phyloP scores from a whole-genome alignment of 2,888 invertebrate genomes.

The Drosophila robusta region DNA sequence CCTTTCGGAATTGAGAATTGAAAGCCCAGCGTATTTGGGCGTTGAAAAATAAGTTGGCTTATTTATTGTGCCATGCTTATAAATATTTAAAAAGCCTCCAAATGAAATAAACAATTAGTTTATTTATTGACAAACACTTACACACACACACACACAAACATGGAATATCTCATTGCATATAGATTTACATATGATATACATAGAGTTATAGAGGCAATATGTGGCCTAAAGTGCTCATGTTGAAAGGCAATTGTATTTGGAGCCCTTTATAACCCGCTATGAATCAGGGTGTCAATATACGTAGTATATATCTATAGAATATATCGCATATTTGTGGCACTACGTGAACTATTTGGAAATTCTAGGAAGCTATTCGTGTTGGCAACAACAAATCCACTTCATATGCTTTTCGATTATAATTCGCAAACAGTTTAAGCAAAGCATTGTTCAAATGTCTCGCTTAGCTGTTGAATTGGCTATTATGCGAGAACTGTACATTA shows the following conservation, averaged over 20 bases:
- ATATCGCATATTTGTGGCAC: constrained; percentile 5
- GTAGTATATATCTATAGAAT: neutral
- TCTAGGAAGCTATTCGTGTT: neutral
- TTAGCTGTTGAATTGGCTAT: constrained; percentile 11
- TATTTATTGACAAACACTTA: constrained; percentile 68
- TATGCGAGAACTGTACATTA: constrained; percentile 32
- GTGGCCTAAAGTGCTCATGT: constrained; percentile 40
- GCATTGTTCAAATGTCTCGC: neutral
- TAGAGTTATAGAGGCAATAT: constrained; percentile 31
- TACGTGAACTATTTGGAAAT: constrained; percentile 10
- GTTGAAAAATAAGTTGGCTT: constrained; percentile 69
- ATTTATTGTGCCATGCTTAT: constrained; percentile 70
- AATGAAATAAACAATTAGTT: constrained; percentile 80
- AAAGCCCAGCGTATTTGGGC: constrained; percentile 59
- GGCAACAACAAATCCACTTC: neutral
- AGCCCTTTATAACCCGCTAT: constrained; percentile 30
- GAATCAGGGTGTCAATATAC: constrained; percentile 30
- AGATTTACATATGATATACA: constrained; percentile 27
- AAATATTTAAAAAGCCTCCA: constrained; percentile 72
- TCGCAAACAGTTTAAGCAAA: constrained; percentile 10
- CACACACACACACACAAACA: constrained; percentile 15
- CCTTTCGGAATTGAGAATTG: constrained; percentile 38
- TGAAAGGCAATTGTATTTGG: constrained; percentile 44
- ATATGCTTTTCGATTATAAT: neutral
- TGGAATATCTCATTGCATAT: constrained; percentile 31